These are phyloP conservation scores for Paramisgurnus dabryanus DNA, from an alignment of 2,113 vertebrate genomes.

Conservation along the genomic window DNA sequence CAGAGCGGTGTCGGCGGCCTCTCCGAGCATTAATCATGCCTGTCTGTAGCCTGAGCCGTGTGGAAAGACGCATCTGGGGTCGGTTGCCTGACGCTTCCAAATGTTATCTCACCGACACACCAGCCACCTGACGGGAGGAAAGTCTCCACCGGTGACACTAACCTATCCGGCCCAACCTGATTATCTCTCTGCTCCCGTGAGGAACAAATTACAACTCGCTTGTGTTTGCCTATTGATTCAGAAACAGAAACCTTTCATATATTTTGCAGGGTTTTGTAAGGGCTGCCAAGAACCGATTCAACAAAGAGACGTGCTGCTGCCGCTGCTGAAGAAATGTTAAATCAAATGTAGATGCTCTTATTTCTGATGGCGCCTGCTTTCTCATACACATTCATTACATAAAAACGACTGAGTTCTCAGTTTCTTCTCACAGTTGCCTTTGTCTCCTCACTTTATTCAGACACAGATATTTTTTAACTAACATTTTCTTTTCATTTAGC, in stretches of 20 bases:
- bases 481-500: no score
- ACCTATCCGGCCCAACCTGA: constrained; percentile 43
- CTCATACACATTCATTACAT: no score
- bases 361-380: no score
- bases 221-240: constrained; percentile 47
- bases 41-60: constrained; percentile 51
- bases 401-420: no score
- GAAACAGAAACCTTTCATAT: neutral
- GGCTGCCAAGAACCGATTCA: neutral
- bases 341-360: no score
- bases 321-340: no score
- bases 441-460: no score
- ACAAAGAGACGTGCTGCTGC: neutral
- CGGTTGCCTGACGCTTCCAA: constrained; percentile 67
- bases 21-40: constrained; percentile 65
- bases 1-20: constrained; percentile 45
- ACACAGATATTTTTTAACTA: no score
- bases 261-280: neutral
- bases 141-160: constrained; percentile 55
- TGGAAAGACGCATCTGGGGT: constrained; percentile 51
- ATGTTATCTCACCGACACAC: constrained; percentile 59
- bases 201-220: constrained; percentile 51
- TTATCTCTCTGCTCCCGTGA: constrained; percentile 40
- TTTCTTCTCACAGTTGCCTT: no score
- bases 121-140: constrained; percentile 43